These are phyloP conservation scores for Petrocephalus zakoni DNA, from an alignment of 2,113 vertebrate genomes.

Conservation along the genomic window DNA sequence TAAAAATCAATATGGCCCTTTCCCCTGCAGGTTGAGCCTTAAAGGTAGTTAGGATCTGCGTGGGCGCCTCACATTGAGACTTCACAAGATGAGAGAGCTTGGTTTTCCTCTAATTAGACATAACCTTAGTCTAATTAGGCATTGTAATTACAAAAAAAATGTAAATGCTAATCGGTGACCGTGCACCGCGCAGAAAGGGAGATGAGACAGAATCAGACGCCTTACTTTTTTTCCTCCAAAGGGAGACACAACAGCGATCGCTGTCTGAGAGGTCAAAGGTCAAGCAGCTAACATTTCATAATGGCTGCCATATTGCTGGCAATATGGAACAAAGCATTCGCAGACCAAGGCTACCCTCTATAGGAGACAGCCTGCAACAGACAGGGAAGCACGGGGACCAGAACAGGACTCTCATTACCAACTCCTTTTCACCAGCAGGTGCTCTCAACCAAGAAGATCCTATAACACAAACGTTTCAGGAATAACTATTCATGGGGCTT, in stretches of 20 bases:
- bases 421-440: background rate
- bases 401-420: background rate
- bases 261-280: background rate
- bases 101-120: background rate
- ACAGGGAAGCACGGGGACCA: background rate
- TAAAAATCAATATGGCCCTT: background rate
- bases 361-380: background rate
- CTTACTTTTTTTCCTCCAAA: background rate
- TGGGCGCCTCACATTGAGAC: background rate
- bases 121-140: background rate
- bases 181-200: background rate
- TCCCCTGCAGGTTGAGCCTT: background rate
- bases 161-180: background rate
- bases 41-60: background rate
- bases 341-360: slow-evolving; percentile 12
- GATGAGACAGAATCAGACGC: background rate
- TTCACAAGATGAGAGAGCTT: background rate
- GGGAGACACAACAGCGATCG: background rate
- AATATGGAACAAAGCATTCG: background rate
- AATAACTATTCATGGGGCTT: background rate
- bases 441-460: background rate
- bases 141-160: slow-evolving; percentile 5
- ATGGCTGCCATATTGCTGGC: background rate
- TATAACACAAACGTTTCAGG: background rate
- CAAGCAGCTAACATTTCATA: background rate